These are phyloP conservation scores for Copsychus sechellarum DNA, from an alignment of 2,113 vertebrate genomes.

Conservation along the genomic window DNA sequence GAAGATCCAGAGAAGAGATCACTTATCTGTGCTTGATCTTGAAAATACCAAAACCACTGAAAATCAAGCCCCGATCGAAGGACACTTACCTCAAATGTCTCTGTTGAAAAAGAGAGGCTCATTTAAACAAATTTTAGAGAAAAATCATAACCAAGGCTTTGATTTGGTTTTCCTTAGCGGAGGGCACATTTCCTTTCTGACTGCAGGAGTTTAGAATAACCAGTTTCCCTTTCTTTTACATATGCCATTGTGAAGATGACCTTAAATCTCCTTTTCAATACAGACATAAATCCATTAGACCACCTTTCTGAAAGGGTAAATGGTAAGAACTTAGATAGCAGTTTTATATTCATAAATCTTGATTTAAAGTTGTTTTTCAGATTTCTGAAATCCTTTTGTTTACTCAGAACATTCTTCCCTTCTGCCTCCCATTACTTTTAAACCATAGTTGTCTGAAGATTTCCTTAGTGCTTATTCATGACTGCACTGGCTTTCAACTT, in stretches of 20 bases:
- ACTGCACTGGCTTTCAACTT: constrained; percentile 69
- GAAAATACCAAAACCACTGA: not conserved
- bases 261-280: not conserved
- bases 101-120: not conserved
- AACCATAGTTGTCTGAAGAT: constrained; percentile 57
- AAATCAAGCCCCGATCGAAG: not conserved
- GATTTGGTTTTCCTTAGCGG: not conserved
- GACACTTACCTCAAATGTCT: not conserved
- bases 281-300: not conserved
- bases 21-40: not conserved
- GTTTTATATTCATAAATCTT: constrained; percentile 24
- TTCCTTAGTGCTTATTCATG: constrained; percentile 72
- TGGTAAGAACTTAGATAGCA: constrained; percentile 27
- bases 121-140: not conserved
- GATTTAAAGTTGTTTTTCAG: constrained; percentile 62
- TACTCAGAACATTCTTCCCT: constrained; percentile 25
- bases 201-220: not conserved
- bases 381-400: constrained; percentile 63
- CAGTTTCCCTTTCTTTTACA: not conserved
- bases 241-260: not conserved
- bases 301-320: not conserved
- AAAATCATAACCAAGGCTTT: not conserved
- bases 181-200: not conserved
- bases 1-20: not conserved
- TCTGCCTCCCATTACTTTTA: constrained; percentile 69